Percentiles rank a stretch among this genome's conserved stretches.
phyloP scores from a whole-genome alignment of 2,888 invertebrate genomes.

The Cantharis nigra region DNA sequence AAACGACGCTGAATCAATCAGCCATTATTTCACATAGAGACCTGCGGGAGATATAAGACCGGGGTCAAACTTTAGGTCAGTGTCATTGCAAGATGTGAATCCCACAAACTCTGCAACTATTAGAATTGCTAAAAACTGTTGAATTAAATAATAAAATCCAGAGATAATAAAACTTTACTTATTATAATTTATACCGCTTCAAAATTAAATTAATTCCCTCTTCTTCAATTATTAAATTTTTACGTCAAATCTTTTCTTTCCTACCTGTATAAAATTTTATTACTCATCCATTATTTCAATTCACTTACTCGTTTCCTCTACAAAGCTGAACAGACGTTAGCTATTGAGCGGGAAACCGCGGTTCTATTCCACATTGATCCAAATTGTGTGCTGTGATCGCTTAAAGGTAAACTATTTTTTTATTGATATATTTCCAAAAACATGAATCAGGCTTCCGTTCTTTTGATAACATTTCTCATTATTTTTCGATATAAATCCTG shows the following conservation, averaged over 20 bases:
- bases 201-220: background rate
- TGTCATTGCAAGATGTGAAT: conserved; percentile 44
- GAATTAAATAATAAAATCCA: background rate
- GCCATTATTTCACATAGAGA: conserved; percentile 55
- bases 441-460: no score
- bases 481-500: no score
- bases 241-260: background rate
- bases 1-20: conserved; percentile 58
- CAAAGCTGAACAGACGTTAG: no score
- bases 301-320: no score
- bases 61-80: conserved; percentile 51
- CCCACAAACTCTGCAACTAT: conserved; percentile 5
- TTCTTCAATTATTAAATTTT: background rate
- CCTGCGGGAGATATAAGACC: conserved; percentile 56
- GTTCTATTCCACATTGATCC: no score
- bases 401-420: no score
- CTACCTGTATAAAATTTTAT: no score
- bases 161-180: background rate
- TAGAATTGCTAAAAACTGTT: background rate
- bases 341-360: no score
- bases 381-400: no score
- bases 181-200: background rate
- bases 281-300: no score
- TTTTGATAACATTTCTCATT: no score
- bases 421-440: no score